These are phyloP conservation scores for Buathra laborator DNA, from an alignment of 2,888 invertebrate genomes.

Conservation along the genomic window DNA sequence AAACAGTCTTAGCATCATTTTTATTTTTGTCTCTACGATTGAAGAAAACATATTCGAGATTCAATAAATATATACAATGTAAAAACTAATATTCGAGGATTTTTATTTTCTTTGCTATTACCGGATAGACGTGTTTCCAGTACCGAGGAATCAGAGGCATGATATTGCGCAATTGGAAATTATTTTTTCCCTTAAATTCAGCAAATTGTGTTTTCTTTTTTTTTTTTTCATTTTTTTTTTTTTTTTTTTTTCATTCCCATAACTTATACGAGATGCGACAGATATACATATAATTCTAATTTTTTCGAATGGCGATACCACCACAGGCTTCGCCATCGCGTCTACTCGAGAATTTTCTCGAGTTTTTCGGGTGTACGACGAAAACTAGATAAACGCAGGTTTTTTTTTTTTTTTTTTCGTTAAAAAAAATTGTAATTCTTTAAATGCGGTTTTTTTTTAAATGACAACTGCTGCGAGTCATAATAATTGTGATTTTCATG, in stretches of 20 bases:
- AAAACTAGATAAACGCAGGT: slow-evolving; percentile 40
- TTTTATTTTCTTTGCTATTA: slow-evolving; percentile 10
- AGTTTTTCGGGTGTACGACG: slow-evolving; percentile 27
- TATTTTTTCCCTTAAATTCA: slow-evolving; percentile 6
- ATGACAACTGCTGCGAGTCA: slow-evolving; percentile 4
- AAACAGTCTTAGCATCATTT: slow-evolving; percentile 27
- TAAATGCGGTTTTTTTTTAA: slow-evolving; percentile 33
- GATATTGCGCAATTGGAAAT: slow-evolving; percentile 31
- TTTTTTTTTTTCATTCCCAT: slow-evolving; percentile 15
- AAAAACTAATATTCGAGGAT: slow-evolving; percentile 38
- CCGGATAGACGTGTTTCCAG: slow-evolving; percentile 16
- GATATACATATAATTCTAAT: slow-evolving; percentile 40
- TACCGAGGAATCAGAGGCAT: slow-evolving; percentile 38
- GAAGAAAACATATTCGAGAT: slow-evolving; percentile 4
- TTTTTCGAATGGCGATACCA: slow-evolving; percentile 3
- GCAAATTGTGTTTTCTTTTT: neutral
- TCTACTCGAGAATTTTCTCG: slow-evolving; percentile 1
- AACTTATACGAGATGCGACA: slow-evolving; percentile 42
- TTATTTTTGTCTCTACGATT: neutral
- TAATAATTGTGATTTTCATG: slow-evolving; percentile 18
- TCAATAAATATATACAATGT: slow-evolving; percentile 50
- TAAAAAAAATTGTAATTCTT: slow-evolving; percentile 31
- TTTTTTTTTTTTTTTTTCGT: neutral
- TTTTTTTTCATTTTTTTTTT: neutral
- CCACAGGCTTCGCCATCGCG: slow-evolving; percentile 18